Base-by-base conservation (phyloP, 2,113 vertebrate genomes). In the Lathamus discolor region DNA sequence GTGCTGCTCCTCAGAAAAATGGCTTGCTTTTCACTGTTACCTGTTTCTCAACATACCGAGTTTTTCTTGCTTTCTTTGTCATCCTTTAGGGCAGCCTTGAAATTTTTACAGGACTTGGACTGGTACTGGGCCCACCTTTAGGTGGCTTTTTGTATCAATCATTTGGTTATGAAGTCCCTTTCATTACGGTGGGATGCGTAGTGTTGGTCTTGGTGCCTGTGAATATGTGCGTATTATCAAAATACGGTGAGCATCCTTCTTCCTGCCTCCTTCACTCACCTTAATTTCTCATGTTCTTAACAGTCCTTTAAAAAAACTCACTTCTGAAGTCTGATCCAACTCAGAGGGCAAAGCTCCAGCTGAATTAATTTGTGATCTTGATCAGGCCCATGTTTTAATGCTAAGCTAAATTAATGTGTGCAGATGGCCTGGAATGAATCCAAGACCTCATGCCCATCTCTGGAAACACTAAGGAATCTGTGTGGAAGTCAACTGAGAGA, bases 131-230 rank as follows among this genome's bases (percentile, higher is more conserved):
- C 6, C 99, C 99, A 2, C 99, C 99, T 8, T 76, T 99, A 29
- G 99, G 99, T 81, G 99, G 99, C 14, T 98, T 99, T 98, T 96
- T 99, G 52, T 99, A 99, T 96, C 98, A 99, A 13, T 87, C 98
- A 0, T 99, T 99, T 96, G 99, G 99, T 70, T 99, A 99, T 35
- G 98, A 99, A 95, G 70, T 99, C 35, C 99, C 99, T 68, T 99
- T 99, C 80, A 96, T 99, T 96, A 86, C 97, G 7, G 97, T 99
- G 63, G 99, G 99, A 54, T 98, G 98, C 41, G 5, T 99, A 67
- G 97, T 99, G 43, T 92, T 99, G 88, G 25, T 98, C 33, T 98
- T 99, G 96, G 98, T 99, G 70, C 99, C 99, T 31, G 95, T 99
- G 93, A 99, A 99, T 97, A 97, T 99, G 46, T 98, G 79, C 41